These are phyloP conservation scores for Acanthopagrus latus DNA, from an alignment of 2,797 vertebrate genomes.

Conservation along the genomic window DNA sequence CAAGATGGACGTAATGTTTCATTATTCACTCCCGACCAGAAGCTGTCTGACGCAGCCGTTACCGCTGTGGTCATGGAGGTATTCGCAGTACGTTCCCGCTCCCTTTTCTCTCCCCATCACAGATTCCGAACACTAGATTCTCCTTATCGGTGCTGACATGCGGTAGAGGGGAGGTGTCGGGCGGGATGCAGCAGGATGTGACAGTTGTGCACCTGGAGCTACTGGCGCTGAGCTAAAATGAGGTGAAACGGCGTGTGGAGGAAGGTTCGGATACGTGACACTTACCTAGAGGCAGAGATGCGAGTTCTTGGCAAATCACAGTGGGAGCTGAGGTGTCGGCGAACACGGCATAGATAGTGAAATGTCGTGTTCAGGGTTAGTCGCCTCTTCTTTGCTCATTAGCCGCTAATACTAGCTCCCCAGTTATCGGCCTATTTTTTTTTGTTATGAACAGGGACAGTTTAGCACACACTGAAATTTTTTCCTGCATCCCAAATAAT, in stretches of 20 bases:
- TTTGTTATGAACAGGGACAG: not conserved
- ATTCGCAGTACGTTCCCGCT: constrained; percentile 12
- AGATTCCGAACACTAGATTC: constrained; percentile 32
- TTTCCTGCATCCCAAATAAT: constrained; percentile 29
- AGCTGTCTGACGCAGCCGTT: not conserved
- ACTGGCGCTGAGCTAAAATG: constrained; percentile 39
- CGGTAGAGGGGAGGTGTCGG: constrained; percentile 46
- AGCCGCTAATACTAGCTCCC: not conserved
- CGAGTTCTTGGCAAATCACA: constrained; percentile 3
- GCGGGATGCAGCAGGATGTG: constrained; percentile 62
- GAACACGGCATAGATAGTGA: not conserved
- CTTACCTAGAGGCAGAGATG: constrained; percentile 17
- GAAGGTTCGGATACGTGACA: constrained; percentile 22
- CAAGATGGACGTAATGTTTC: constrained; percentile 26
- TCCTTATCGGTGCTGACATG: constrained; percentile 67
- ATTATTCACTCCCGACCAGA: constrained; percentile 13
- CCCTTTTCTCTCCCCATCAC: constrained; percentile 14
- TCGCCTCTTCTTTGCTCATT: not conserved
- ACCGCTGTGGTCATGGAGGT: not conserved
- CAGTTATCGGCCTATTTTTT: not conserved
- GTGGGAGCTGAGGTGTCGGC: constrained; percentile 7
- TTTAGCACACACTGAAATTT: not conserved
- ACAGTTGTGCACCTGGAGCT: constrained; percentile 67
- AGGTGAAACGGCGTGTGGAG: constrained; percentile 46
- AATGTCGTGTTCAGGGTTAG: no score